These are phyloP conservation scores for Brachionus manjavacas DNA, from an alignment of 1,140 invertebrate species.

Conservation along the genomic window DNA sequence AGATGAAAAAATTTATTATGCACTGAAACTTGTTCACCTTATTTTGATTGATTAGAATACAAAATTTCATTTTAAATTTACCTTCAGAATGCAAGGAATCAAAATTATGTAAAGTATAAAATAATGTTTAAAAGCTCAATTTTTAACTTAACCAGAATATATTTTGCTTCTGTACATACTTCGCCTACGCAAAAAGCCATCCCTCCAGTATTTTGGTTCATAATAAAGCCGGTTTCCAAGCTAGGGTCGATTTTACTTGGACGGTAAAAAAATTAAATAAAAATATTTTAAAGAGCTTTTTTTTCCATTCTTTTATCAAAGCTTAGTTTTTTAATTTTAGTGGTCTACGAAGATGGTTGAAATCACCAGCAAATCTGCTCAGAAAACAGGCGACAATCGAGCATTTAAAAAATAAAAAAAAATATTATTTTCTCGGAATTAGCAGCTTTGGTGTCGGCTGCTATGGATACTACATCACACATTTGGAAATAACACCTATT, in stretches of 20 bases:
- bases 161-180: neutral
- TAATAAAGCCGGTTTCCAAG: slow-evolving; percentile 16
- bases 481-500: slow-evolving; percentile 60
- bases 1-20: too few relatives aligned
- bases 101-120: neutral
- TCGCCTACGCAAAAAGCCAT: neutral
- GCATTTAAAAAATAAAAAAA: neutral
- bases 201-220: neutral
- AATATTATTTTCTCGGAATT: neutral
- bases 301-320: neutral
- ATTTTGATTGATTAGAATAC: neutral
- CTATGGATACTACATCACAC: slow-evolving; percentile 57
- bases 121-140: neutral
- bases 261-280: neutral
- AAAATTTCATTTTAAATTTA: neutral
- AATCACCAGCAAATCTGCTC: neutral
- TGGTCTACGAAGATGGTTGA: neutral
- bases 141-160: neutral
- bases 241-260: slow-evolving; percentile 2
- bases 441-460: neutral
- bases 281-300: neutral
- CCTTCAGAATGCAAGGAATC: neutral
- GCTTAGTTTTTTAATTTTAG: neutral
- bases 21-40: too few relatives aligned
- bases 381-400: neutral